These are phyloP conservation scores for Cynodonichthys magdalenae DNA, from an alignment of 2,797 vertebrate species.

Conservation along the genomic window DNA sequence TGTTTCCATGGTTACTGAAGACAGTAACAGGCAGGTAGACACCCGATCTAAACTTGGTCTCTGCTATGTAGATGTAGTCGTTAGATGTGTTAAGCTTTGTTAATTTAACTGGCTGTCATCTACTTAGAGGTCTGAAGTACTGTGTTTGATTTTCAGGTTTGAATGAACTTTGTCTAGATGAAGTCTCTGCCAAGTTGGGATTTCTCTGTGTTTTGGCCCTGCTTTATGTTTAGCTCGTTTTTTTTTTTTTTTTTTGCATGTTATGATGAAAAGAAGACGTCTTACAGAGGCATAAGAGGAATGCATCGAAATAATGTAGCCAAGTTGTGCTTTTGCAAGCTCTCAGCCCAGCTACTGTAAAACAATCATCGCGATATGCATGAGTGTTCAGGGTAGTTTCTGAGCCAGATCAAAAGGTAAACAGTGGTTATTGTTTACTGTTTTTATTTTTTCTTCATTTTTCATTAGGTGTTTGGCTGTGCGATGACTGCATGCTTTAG, in stretches of 20 bases:
- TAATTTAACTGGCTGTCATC: slow-evolving; percentile 14
- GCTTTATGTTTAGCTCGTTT: too few relatives aligned
- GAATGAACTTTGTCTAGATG: too few relatives aligned
- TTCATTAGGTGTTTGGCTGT: too few relatives aligned
- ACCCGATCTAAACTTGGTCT: slow-evolving; percentile 32
- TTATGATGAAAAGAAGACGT: too few relatives aligned
- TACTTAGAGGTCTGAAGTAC: slow-evolving; percentile 12
- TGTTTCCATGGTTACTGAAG: slow-evolving; percentile 67
- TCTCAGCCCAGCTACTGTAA: slow-evolving; percentile 22
- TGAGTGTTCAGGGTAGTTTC: slow-evolving; percentile 1
- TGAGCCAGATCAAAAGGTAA: too few relatives aligned
- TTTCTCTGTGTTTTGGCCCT: too few relatives aligned
- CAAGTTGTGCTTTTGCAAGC: slow-evolving; percentile 32
- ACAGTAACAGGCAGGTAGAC: slow-evolving; percentile 50
- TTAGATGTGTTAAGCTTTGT: slow-evolving; percentile 16
- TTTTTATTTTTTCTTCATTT: too few relatives aligned
- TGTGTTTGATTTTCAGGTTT: too few relatives aligned
- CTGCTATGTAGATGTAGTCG: slow-evolving; percentile 24
- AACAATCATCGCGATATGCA: slow-evolving; percentile 25
- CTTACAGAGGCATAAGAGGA: neutral
- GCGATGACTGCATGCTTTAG: too few relatives aligned
- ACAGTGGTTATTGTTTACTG: too few relatives aligned
- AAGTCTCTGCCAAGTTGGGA: too few relatives aligned
- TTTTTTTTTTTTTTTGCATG: too few relatives aligned
- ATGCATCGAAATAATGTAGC: slow-evolving; percentile 25